Evolutionary conservation across 2,113 vertebrate species (phyloP), one percentile per base, ranked within the genome.

Genomic region (Climacteris rufus): DNA sequence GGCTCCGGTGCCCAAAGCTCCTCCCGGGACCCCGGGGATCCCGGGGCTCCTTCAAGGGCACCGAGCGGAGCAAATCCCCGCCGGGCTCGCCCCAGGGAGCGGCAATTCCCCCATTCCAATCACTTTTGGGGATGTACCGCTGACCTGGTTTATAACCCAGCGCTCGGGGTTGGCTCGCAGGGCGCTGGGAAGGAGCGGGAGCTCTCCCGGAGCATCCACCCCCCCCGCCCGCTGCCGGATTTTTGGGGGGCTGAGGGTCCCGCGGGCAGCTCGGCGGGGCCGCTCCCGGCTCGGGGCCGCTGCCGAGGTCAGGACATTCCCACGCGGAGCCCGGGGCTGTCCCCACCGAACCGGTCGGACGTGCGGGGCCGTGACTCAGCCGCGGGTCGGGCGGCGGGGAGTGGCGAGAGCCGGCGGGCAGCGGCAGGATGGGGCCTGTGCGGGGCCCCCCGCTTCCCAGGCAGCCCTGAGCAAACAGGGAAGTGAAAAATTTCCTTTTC

Each of bases 221-320:
- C 2, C 28, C 6, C 3, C 15, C 5, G 3, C 2, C n/a, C 15
- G 30, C 1, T n/a, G 10, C n/a, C 15, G 3, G 5, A 3, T 2
- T 9, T 45, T 47, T 56, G 31, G 72, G 76, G 50, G 5, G 22
- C 3, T 6, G 11, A 8, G 70, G 13, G 7, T 28, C 28, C 72
- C 12, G 1, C 35, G 4, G 69, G 63, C 30, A 8, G 59, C 45
- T 53, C 6, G 0, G 23, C 5, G 1, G 15, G 22, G 76, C 35
- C 9, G 47, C 6, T 6, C 40, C 65, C 23, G 1, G 14, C 40
- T 22, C 25, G 3, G 10, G 5, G 22, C 28, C 1, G 3, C 33
- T 7, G 66, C 88, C 1, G 53, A 78, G 91, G 74, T 49, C 93
- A 28, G 37, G 8, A 42, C 13, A 15, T 94, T 90, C 91, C 85